Evolutionary conservation across 2,888 invertebrate genomes (phyloP).

Genomic region (Oligia latruncula): DNA sequence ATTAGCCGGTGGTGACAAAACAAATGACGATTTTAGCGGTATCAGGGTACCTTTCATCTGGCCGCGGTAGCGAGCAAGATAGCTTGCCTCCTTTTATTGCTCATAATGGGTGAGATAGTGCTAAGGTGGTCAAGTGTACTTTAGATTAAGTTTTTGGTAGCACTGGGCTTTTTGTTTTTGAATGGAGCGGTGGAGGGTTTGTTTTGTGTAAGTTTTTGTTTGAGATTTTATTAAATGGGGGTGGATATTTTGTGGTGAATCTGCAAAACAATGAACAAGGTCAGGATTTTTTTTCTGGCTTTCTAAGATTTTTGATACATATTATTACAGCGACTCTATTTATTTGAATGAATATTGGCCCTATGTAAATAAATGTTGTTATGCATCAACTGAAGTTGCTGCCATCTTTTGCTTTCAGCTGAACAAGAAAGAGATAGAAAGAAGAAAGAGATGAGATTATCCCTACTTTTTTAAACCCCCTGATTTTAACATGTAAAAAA

Average conservation of each 20-base stretch:
- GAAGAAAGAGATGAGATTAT: background rate
- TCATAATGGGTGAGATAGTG: slow-evolving; percentile 59
- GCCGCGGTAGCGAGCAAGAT: slow-evolving; percentile 75
- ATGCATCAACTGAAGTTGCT: no score
- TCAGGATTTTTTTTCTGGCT: background rate
- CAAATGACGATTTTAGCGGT: slow-evolving; percentile 90
- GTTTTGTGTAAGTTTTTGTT: slow-evolving; percentile 20
- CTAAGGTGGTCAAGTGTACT: slow-evolving; percentile 54
- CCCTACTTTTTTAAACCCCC: background rate
- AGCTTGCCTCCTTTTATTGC: slow-evolving; percentile 65
- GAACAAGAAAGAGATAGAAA: background rate
- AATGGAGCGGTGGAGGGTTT: slow-evolving; percentile 13
- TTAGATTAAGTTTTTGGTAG: slow-evolving; percentile 48
- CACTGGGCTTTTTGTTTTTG: slow-evolving; percentile 5
- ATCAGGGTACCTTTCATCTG: slow-evolving; percentile 84
- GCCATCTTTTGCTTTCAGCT: background rate
- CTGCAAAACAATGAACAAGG: background rate
- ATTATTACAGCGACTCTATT: background rate
- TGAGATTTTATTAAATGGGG: background rate
- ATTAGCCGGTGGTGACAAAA: slow-evolving; percentile 82
- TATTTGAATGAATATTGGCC: background rate
- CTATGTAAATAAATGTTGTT: background rate
- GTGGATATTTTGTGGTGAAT: background rate
- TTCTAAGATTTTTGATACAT: background rate
- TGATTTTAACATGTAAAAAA: no score